These are phyloP conservation scores for Phalacrocorax carbo DNA, from an alignment of 2,113 vertebrate genomes.

Conservation along the genomic window DNA sequence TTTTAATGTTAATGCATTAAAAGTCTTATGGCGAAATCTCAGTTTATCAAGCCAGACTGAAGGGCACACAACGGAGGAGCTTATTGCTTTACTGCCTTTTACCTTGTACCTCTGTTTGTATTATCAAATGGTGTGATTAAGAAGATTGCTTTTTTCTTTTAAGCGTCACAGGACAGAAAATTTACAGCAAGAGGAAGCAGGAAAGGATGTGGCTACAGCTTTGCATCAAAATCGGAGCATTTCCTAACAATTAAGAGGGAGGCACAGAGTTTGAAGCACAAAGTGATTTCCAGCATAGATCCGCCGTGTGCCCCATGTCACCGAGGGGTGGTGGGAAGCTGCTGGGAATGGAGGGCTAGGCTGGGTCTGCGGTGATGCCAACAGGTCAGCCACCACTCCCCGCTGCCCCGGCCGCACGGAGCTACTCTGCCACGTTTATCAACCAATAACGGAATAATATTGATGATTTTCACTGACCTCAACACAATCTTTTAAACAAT, in stretches of 20 bases:
- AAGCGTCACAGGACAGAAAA: not conserved
- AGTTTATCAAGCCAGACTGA: constrained; percentile 34
- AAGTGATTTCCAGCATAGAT: not conserved
- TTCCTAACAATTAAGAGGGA: not conserved
- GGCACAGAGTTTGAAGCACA: not conserved
- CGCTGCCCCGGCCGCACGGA: not conserved
- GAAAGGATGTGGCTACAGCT: not conserved
- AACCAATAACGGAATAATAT: not conserved
- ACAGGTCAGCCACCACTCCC: not conserved
- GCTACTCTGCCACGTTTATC: not conserved
- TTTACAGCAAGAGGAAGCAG: not conserved
- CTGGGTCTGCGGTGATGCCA: not conserved
- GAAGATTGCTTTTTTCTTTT: constrained; percentile 34
- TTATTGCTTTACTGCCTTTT: not conserved
- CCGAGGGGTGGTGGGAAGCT: not conserved
- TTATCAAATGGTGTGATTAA: constrained; percentile 18
- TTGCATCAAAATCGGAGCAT: not conserved
- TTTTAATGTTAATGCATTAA: constrained; percentile 18
- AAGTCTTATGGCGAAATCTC: not conserved
- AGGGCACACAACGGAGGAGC: not conserved
- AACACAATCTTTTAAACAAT: constrained; percentile 1
- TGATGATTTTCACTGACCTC: not conserved
- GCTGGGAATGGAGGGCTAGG: not conserved
- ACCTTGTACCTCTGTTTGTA: constrained; percentile 23
- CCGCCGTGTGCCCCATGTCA: accelerated